These are phyloP conservation scores for Anser cygnoides DNA, from an alignment of 2,113 vertebrate species.

Conservation along the genomic window DNA sequence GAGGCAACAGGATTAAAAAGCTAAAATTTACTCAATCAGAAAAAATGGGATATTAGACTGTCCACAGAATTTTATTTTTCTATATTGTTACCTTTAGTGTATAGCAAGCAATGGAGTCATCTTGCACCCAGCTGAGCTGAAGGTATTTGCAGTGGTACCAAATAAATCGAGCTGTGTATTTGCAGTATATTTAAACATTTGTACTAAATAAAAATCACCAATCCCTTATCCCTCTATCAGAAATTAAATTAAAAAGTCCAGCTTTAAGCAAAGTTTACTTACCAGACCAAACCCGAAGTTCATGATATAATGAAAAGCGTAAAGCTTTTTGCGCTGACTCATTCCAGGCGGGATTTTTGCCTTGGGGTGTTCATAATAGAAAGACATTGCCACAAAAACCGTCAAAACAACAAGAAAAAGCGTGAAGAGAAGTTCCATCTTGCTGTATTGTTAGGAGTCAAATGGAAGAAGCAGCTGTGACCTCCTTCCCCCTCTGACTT, in stretches of 20 bases:
- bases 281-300: slow-evolving; percentile 29
- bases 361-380: slow-evolving; percentile 33
- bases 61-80: neutral
- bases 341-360: slow-evolving; percentile 42
- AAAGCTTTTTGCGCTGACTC: slow-evolving; percentile 10
- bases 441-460: neutral
- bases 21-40: neutral
- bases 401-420: neutral
- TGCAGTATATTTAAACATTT: neutral
- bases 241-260: neutral
- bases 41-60: neutral
- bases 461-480: neutral
- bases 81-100: neutral
- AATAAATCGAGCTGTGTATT: neutral
- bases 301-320: neutral
- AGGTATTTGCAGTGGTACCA: neutral
- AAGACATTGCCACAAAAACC: neutral
- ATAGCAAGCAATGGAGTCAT: neutral
- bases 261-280: slow-evolving; percentile 19
- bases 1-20: neutral
- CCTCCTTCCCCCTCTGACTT: neutral
- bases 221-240: neutral
- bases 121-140: neutral
- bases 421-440: slow-evolving; percentile 17
- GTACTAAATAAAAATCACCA: neutral